phyloP scores from a whole-genome alignment of 2,888 invertebrate genomes.

The Galeopsomyia nigrocyanea region DNA sequence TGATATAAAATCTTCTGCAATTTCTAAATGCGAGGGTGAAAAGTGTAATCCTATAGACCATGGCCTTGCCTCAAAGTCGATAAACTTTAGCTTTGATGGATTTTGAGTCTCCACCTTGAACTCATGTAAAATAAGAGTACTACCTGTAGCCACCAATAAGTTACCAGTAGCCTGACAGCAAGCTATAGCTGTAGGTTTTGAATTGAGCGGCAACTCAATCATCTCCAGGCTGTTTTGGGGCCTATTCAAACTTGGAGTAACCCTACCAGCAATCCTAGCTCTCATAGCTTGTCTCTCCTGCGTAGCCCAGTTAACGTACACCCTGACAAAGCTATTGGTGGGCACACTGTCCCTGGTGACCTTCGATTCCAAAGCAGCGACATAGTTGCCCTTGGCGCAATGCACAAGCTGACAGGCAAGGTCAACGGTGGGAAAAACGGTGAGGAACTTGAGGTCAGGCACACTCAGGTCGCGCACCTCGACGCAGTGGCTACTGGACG shows the following conservation, averaged over 20 bases:
- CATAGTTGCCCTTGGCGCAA: slow-evolving; percentile 79
- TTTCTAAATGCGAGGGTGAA: slow-evolving; percentile 72
- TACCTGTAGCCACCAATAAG: slow-evolving; percentile 68
- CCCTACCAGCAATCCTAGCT: slow-evolving; percentile 81
- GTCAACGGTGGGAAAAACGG: slow-evolving; percentile 81
- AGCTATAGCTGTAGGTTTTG: slow-evolving; percentile 74
- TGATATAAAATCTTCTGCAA: slow-evolving; percentile 79
- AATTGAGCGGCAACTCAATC: slow-evolving; percentile 79
- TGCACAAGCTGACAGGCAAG: slow-evolving; percentile 77
- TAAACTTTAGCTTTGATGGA: slow-evolving; percentile 76
- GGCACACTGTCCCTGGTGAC: slow-evolving; percentile 60
- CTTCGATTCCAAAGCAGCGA: slow-evolving; percentile 77
- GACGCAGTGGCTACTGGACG: slow-evolving; percentile 74
- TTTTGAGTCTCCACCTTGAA: slow-evolving; percentile 78
- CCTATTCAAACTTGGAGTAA: slow-evolving; percentile 78
- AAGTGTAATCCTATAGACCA: slow-evolving; percentile 78
- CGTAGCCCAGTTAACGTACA: slow-evolving; percentile 82
- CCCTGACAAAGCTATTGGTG: slow-evolving; percentile 72
- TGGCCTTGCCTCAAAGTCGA: slow-evolving; percentile 79
- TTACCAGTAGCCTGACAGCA: slow-evolving; percentile 75
- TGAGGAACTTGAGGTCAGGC: slow-evolving; percentile 68
- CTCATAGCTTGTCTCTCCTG: slow-evolving; percentile 73
- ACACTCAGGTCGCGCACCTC: slow-evolving; percentile 72
- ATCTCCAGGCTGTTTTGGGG: slow-evolving; percentile 78
- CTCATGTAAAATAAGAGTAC: slow-evolving; percentile 72